Conservation (phyloP, 2,888 invertebrate species). For the Steinernema scapterisci region DNA sequence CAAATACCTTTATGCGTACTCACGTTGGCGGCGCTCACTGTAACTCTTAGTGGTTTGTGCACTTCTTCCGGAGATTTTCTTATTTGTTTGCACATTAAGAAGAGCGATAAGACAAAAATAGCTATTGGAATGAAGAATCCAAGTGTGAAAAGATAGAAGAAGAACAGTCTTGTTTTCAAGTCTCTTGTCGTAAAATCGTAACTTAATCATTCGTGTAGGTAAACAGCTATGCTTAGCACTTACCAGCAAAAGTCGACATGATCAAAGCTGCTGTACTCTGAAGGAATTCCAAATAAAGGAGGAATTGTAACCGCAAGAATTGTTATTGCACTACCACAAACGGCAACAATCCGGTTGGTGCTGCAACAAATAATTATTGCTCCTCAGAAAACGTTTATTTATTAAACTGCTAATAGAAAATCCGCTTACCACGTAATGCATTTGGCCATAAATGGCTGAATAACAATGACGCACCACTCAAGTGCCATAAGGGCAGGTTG, state of each 20-base stretch:
- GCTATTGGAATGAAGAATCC: constrained; percentile 12
- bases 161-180: background rate
- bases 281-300: background rate
- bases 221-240: background rate
- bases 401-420: background rate
- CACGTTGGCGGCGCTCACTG: background rate
- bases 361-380: background rate
- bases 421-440: background rate
- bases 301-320: constrained; percentile 9
- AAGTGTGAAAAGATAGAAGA: background rate
- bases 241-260: constrained; percentile 17
- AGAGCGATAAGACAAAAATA: background rate
- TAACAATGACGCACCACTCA: constrained; percentile 1
- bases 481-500: constrained; percentile 17
- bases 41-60: background rate
- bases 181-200: background rate
- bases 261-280: background rate
- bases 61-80: background rate
- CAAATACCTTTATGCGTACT: background rate
- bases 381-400: background rate
- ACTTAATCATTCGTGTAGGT: background rate
- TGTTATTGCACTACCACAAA: background rate
- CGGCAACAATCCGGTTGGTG: background rate
- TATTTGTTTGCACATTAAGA: background rate
- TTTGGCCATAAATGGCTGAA: constrained; percentile 7